Conservation (phyloP, 2,888 invertebrate species). For the Mythimna pallens region DNA sequence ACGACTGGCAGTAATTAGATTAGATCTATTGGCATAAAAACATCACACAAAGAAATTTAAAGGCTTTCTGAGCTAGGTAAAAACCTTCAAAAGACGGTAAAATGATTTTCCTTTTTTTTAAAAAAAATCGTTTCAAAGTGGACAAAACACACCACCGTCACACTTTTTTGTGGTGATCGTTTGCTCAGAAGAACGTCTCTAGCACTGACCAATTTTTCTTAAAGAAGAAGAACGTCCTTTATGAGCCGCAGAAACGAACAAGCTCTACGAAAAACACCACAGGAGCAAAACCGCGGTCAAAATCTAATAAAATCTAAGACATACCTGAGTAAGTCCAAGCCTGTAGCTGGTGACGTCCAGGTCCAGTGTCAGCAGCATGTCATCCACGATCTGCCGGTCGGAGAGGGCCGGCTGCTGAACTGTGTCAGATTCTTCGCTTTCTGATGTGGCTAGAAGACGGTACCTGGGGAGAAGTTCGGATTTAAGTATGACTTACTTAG, state of each 20-base stretch:
- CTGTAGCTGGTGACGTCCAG: conserved; percentile 96
- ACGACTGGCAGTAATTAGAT: too few species aligned
- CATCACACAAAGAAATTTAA: too few species aligned
- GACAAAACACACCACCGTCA: neutral
- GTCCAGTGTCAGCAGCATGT: conserved; percentile 95
- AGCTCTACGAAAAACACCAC: neutral
- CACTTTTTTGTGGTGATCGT: too few species aligned
- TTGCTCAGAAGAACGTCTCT: too few species aligned
- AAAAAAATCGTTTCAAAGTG: too few species aligned
- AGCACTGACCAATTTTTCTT: too few species aligned
- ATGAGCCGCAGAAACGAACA: too few species aligned
- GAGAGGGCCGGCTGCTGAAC: conserved; percentile 81
- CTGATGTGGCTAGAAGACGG: conserved; percentile 88
- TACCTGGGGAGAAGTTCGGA: conserved; percentile 75
- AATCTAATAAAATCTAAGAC: conserved; percentile 69
- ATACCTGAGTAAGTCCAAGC: conserved; percentile 97
- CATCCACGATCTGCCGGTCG: conserved; percentile 93
- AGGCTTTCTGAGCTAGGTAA: too few species aligned
- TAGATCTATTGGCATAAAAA: too few species aligned
- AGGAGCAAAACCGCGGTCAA: neutral
- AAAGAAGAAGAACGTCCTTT: too few species aligned
- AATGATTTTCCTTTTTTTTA: too few species aligned
- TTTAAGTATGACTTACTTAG: neutral
- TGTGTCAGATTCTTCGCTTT: conserved; percentile 75
- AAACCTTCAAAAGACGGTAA: too few species aligned